These are phyloP conservation scores for Ramazzottius varieornatus DNA, from an alignment of 2,888 invertebrate genomes.

Conservation along the genomic window DNA sequence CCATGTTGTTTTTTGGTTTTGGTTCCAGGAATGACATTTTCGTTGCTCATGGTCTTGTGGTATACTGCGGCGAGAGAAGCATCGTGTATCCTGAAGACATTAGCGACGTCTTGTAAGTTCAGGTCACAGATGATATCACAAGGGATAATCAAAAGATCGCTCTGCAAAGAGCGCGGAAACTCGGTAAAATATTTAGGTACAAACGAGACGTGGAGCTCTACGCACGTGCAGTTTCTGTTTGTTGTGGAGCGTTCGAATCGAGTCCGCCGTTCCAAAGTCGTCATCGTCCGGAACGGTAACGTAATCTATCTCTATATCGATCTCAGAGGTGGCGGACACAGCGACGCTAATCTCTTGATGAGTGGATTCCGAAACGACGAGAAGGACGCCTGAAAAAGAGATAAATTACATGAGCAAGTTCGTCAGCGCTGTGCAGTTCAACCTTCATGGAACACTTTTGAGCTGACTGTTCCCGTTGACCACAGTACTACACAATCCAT, in stretches of 20 bases:
- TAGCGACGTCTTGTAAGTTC: not conserved
- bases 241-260: not conserved
- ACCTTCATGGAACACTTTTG: no score
- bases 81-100: not conserved
- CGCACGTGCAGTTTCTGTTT: not conserved
- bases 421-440: no score
- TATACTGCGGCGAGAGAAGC: not conserved
- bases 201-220: not conserved
- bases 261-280: not conserved
- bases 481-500: no score
- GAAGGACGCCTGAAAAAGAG: not conserved
- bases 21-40: not conserved
- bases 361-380: not conserved
- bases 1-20: slow-evolving; percentile 1
- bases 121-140: not conserved
- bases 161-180: not conserved
- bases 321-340: not conserved
- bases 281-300: not conserved
- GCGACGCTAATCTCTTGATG: not conserved
- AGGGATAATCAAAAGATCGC: not conserved
- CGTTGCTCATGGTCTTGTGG: not conserved
- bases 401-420: no score
- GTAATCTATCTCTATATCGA: not conserved
- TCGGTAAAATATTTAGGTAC: not conserved
- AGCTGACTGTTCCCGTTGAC: no score